Evolutionary conservation across 92 coral and sea anemone species (phyloP), one percentile per base, ranked within the genome.

Genomic region (Porites cylindrica): DNA sequence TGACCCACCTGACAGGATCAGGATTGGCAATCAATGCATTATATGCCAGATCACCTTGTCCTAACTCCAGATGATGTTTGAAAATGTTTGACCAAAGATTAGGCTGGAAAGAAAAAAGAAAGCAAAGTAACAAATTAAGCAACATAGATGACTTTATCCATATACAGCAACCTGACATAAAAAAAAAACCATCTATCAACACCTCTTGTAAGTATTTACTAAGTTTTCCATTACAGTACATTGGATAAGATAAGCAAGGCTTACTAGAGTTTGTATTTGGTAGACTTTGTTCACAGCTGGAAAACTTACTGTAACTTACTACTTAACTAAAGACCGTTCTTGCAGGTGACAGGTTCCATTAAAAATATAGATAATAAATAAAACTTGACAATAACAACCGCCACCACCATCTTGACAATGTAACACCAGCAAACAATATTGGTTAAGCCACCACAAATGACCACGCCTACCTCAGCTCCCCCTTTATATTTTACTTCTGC

Each of bases 21-120:
- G 99, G 98, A 63, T 97, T 97, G 50, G 92, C 75, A n/a, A 95
- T 97, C 58, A 97, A 69, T 4, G 99, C 98, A 47, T 98, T 95
- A 54, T 97, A 97, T 0, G 99, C 99, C 29, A 92, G 86, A 26
- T 97, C 99, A 66, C 90, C 95, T 81, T 95, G 97, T 71, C 97
- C 93, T 26, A 97, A 86, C 87, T 97, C 97, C 83, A 97, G 89
- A 62, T 95, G 99, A 80, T 97, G 99, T 70, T 97, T 97, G 83
- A 97, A 97, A 69, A 97, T 97, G 71, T 95, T 97, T 6, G 99
- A 93, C 98, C 99, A 97, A 70, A 97, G 78, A 75, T 95, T 96
- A 7, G 98, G 96, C 99, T 97, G 91, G 24, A 70, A 78, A 79
- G 29, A 68, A 54, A 69, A 53, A 19, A 69, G 4, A 12, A 21